A percentile compares a stretch with the other conserved stretches of the same genome.
phyloP scores from a whole-genome alignment of 1,140 invertebrate species.

The Halesus radiatus region DNA sequence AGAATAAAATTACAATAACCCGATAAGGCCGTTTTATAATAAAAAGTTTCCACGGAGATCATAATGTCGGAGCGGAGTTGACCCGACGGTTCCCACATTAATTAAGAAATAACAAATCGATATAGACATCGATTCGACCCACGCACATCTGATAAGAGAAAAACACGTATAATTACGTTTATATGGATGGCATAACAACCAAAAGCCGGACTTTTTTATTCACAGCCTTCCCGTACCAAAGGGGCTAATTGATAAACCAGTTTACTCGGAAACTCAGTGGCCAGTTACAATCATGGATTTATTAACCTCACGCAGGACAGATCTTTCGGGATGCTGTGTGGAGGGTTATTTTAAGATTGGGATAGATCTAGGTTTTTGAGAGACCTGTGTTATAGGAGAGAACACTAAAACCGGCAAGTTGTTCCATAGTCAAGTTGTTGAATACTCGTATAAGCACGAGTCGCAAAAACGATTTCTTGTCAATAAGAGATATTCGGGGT shows the following conservation, averaged over 20 bases:
- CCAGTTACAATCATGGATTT: too few relatives aligned
- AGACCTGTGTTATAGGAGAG: too few relatives aligned
- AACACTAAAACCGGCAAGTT: too few relatives aligned
- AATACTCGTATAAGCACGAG: too few relatives aligned
- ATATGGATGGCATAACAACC: conserved; percentile 47
- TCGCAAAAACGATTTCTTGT: too few relatives aligned
- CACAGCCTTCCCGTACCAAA: background rate
- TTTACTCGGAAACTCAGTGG: background rate
- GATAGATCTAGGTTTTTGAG: too few relatives aligned
- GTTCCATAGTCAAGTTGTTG: too few relatives aligned
- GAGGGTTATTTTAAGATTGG: too few relatives aligned
- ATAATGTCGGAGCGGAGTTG: conserved; percentile 9
- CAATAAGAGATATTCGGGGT: too few relatives aligned
- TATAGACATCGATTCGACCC: conserved; percentile 50
- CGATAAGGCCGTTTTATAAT: background rate
- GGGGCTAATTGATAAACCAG: background rate
- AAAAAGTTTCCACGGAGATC: conserved; percentile 8
- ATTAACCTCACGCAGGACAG: too few relatives aligned
- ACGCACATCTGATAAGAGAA: conserved; percentile 43
- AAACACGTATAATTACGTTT: conserved; percentile 48
- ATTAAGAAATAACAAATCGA: conserved; percentile 57
- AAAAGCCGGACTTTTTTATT: background rate
- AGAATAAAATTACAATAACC: background rate
- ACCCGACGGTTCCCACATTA: conserved; percentile 55
- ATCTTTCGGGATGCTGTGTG: too few relatives aligned